Percentiles rank a stretch among this genome's conserved stretches.
Conservation (phyloP, 2,797 vertebrate species). For the Oryzias dopingdopingensis region DNA sequence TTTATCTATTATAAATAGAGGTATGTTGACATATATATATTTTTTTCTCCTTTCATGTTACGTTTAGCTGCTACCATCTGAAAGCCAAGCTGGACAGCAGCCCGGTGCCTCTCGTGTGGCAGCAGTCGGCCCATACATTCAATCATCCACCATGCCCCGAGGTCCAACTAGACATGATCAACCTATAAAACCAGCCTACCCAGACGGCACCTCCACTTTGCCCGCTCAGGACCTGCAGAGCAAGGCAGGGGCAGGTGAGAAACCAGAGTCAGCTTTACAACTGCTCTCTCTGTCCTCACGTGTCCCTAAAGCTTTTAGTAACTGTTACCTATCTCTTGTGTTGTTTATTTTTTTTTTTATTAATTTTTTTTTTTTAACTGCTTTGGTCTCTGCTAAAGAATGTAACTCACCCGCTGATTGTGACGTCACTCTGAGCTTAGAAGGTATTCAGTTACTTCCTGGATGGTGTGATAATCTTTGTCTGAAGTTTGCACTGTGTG, state of each 20-base stretch:
- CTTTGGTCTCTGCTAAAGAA: constrained; percentile 52
- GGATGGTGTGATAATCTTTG: constrained; percentile 45
- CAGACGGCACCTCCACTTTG: constrained; percentile 79
- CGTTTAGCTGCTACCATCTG: constrained; percentile 79
- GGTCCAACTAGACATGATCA: constrained; percentile 86
- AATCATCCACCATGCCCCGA: constrained; percentile 94
- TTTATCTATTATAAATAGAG: background rate
- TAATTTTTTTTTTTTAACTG: constrained; percentile 3
- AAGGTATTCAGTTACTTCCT: constrained; percentile 68
- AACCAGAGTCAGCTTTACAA: background rate
- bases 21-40: too few species aligned
- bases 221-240: constrained; percentile 78
- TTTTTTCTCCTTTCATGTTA: background rate
- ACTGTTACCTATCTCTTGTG: background rate
- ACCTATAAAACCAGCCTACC: constrained; percentile 87
- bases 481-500: constrained; percentile 38
- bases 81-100: constrained; percentile 82
- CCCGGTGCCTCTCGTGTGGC: constrained; percentile 88
- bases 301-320: background rate
- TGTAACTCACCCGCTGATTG: constrained; percentile 34
- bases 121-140: constrained; percentile 96
- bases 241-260: constrained; percentile 64
- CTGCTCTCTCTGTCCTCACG: constrained; percentile 3
- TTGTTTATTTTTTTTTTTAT: background rate
- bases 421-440: constrained; percentile 73